Conservation (phyloP, 2,113 vertebrate genomes). For the Urocynchramus pylzowi region DNA sequence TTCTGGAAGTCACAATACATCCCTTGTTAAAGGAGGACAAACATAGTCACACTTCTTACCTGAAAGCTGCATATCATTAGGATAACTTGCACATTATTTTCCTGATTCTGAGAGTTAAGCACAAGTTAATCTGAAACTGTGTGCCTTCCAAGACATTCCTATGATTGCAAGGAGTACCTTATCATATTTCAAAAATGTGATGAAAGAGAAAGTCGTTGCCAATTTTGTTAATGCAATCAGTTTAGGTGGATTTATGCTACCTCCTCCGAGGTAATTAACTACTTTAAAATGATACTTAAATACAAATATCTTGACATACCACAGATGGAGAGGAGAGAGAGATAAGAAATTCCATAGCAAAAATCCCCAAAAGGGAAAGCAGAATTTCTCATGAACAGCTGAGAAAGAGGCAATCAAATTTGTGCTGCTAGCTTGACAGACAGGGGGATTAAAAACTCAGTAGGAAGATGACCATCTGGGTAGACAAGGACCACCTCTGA, state of each 20-base stretch:
- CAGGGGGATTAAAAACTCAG: background rate
- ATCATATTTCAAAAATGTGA: background rate
- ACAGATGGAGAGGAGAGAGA: background rate
- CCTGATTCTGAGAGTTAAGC: background rate
- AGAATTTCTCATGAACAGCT: background rate
- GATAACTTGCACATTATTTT: background rate
- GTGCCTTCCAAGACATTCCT: background rate
- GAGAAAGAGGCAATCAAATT: background rate
- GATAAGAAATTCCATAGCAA: background rate
- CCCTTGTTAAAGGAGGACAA: background rate
- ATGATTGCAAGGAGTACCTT: background rate
- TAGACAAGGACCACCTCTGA: background rate
- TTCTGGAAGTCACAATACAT: background rate
- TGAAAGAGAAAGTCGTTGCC: background rate
- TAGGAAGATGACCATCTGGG: background rate
- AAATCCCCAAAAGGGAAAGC: background rate
- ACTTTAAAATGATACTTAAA: background rate
- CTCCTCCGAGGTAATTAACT: background rate
- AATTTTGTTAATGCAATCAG: background rate
- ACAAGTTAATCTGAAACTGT: background rate
- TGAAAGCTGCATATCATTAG: background rate
- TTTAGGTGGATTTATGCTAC: background rate
- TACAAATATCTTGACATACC: background rate
- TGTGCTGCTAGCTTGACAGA: background rate
- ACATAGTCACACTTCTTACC: background rate